Base-by-base conservation (phyloP, 2,797 vertebrate species). In the Notamacropus eugenii region DNA sequence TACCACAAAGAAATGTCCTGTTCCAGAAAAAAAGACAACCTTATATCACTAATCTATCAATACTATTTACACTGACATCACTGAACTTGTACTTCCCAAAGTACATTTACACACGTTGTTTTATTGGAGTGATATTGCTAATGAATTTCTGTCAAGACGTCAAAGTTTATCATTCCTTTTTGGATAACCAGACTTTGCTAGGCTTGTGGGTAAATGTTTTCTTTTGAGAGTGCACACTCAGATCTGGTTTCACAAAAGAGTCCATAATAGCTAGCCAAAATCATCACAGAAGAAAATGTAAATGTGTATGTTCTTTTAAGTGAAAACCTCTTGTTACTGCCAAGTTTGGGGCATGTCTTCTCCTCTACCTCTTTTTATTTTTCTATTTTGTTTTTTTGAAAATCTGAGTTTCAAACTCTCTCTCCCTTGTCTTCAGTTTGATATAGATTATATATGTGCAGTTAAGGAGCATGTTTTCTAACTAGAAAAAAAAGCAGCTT, bases 141-240 rank as follows among this genome's bases (percentile, higher is more conserved):
- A 11, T 90, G 50, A 82, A 24, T 82, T 82, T 82, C 22, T 82
- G 34, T 93, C 91, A 50, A 91, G 62, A 0, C 54, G 34, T 82
- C 90, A 93, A 92, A 94, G 50, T 50, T 11, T 92, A 10, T 90
- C 62, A 59, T 95, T 57, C 93, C 54, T 95, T 57, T 92, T 92
- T 74, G 95, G 16, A 90, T 0, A 54, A 34, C 31, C 29, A 94
- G 13, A 50, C 22, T 57, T 46, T 91, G 56, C 31, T 14, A 46
- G 19, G 31, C 87, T 92, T 93, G 82, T 58, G 74, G 2, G 19
- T 27, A 87, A 82, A 92, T 91, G 87, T 74, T 94, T 95, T 13
- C 90, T 22, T 34, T 52, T n/a, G 90, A 62, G 40, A 50, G 90
- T 1, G 59, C 40, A 50, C 95, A 58, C 90, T 54, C 11, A 95